Base-by-base conservation (phyloP, 2,888 invertebrate species). In the Timema cristinae region DNA sequence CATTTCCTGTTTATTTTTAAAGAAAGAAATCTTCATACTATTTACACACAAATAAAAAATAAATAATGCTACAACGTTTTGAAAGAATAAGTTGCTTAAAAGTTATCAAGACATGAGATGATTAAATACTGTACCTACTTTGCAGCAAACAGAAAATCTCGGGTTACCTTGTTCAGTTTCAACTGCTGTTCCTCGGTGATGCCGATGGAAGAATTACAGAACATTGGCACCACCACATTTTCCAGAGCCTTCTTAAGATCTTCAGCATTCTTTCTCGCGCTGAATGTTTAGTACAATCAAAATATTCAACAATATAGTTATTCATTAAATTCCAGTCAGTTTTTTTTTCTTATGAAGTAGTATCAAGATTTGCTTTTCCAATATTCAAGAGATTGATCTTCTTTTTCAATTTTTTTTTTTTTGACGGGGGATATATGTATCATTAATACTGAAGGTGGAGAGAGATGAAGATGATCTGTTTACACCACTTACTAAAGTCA, bases 161-260 rank as follows among this genome's bases (percentile, higher is more conserved):
- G 47, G 63, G 9, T 63, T 63, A 88, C 84, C 82, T 98, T 98
- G 80, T 93, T 93, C 75, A 99, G 85, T 85, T 98, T 98, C 78
- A 88, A 88, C 79, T 93, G 90, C 84, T 97, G 94, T 71, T 97
- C 97, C 73, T 93, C 93, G 16, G 89, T 91, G 56, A 84, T 85
- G 83, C 90, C 90, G 81, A 92, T 88, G 82, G 91, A 91, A 10
- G 79, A 75, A 83, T 94, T 94, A 85, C 97, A 97, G 87, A 97
- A 99, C 92, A 98, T 95, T 79, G 98, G 97, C 80, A 98, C 94
- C 79, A 98, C 97, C 79, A 97, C 95, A 81, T 90, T 91, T 86
- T 97, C 96, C 84, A 99, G 87, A 81, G 94, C 91, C 84, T 92
- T 92, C 85, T 96, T 94, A 82, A 98, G 88, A 81, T 95, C 94